Evolutionary conservation across 1,140 invertebrate genomes (phyloP), one percentile per base, ranked within the genome.

Genomic region (Globodera rostochiensis): DNA sequence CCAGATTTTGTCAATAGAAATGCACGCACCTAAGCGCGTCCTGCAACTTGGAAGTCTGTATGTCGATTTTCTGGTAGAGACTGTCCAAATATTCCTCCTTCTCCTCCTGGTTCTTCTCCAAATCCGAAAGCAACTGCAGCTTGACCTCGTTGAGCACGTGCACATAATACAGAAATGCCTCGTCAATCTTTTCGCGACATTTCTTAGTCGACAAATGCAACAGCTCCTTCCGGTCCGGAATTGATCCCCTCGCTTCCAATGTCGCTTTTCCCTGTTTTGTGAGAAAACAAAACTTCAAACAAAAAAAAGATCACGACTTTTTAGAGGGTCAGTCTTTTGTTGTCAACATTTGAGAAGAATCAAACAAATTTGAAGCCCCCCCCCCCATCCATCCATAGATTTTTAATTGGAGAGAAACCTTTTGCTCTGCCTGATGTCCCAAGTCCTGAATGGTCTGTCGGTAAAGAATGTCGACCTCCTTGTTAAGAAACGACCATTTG

Each of bases 71-170:
- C 45, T 84, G 66, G 70, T 83, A 83, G 25, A 83, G 74, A 36
- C 57, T 57, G 69, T 83, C 74, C 46, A 74, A 83, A 64, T 84
- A 67, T 46, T 83, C 82, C n/a, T 83, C 82, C 25, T 83, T 74
- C 74, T 83, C 82, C 25, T 83, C 82, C 46, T 73, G 49, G n/a
- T 83, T 84, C 36, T 83, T 74, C 6, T 83, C 82, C 67, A 83
- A 70, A 13, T 84, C 83, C 53, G 71, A 74, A 3, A 83, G 49
- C 36, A 83, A 47, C 7, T 83, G 47, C 6, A 21, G 19, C 57
- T 83, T 83, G 13, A 84, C 46, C 8, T 83, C 82, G 53, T 84
- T 67, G 46, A 83, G 25, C 46, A 75, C 60, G 21, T 82, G 73
- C 19, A 71, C 47, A 73, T 74, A 84, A 11, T 74, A 60, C 67